A percentile compares a stretch with the other conserved stretches of the same genome.
Conservation (phyloP, 2,888 invertebrate genomes). For the Abrostola triplasia region DNA sequence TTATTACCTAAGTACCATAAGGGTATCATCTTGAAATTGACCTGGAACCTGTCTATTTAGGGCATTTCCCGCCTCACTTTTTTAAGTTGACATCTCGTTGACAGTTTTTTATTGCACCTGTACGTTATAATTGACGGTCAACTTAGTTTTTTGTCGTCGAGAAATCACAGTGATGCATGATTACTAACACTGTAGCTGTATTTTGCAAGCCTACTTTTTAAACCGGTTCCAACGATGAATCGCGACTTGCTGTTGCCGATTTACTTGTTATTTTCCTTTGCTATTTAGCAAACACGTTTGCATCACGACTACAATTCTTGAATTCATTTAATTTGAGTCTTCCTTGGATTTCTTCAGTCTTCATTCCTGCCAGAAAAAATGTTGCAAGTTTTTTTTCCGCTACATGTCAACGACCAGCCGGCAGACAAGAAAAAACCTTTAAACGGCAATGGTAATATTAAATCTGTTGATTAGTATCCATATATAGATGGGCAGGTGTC, state of each 20-base stretch:
- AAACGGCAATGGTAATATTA: constrained; percentile 51
- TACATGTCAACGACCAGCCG: constrained; percentile 47
- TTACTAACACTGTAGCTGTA: constrained; percentile 65
- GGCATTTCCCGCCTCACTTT: constrained; percentile 50
- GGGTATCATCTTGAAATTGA: constrained; percentile 57
- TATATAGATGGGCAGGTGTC: constrained; percentile 73
- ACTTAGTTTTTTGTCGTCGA: constrained; percentile 50
- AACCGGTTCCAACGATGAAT: constrained; percentile 80
- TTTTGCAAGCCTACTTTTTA: constrained; percentile 83
- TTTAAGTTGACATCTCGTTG: constrained; percentile 52
- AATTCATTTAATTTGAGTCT: no score
- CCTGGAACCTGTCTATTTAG: constrained; percentile 47
- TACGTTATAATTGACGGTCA: constrained; percentile 47
- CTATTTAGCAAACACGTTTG: constrained; percentile 33
- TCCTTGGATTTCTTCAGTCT: no score
- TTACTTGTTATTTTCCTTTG: constrained; percentile 38
- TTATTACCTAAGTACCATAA: constrained; percentile 59
- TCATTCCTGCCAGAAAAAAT: background rate
- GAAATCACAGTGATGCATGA: constrained; percentile 60
- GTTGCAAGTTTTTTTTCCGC: constrained; percentile 8
- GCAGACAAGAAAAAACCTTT: constrained; percentile 22
- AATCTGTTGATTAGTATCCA: constrained; percentile 74
- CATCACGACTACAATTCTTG: constrained; percentile 1
- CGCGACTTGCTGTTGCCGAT: constrained; percentile 64
- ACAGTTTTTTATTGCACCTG: constrained; percentile 42